Evolutionary conservation across 92 coral and sea anemone genomes (phyloP).

Genomic region (Phenganax marumi): DNA sequence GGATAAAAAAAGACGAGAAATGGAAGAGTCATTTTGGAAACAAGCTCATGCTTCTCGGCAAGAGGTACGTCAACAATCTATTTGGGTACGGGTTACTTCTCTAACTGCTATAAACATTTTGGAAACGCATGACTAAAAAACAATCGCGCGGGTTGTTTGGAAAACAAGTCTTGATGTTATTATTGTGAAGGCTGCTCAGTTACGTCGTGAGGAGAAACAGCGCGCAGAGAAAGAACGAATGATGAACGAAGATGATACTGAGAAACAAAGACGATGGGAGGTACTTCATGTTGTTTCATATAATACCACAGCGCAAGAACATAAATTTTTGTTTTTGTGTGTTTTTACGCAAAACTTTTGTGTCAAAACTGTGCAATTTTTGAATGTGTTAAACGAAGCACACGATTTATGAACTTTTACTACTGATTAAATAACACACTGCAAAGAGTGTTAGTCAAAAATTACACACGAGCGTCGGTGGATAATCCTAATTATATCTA

Average conservation of each 20-base stretch:
- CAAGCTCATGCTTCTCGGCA: conserved; percentile 89
- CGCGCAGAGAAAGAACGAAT: conserved; percentile 90
- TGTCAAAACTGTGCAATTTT: no score
- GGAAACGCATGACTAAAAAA: no score
- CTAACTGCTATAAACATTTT: background rate
- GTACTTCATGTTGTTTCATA: conserved; percentile 34
- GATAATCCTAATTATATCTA: no score
- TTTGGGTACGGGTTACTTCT: background rate
- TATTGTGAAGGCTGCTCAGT: conserved; percentile 80
- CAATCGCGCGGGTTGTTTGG: no score
- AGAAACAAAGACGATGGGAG: conserved; percentile 91
- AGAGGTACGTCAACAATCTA: conserved; percentile 55
- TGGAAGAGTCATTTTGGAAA: conserved; percentile 82
- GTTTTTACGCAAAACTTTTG: no score
- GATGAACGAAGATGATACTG: conserved; percentile 97
- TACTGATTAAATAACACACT: no score
- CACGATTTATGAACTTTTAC: no score
- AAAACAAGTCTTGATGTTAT: background rate
- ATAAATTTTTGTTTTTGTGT: no score
- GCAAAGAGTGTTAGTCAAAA: no score
- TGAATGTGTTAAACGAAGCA: no score
- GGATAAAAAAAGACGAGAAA: conserved; percentile 91
- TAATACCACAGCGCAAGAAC: no score
- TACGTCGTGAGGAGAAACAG: conserved; percentile 93
- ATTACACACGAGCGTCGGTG: no score